Evolutionary conservation across 2,113 vertebrate genomes (phyloP).

Genomic region (Nothobranchius kuhntae): DNA sequence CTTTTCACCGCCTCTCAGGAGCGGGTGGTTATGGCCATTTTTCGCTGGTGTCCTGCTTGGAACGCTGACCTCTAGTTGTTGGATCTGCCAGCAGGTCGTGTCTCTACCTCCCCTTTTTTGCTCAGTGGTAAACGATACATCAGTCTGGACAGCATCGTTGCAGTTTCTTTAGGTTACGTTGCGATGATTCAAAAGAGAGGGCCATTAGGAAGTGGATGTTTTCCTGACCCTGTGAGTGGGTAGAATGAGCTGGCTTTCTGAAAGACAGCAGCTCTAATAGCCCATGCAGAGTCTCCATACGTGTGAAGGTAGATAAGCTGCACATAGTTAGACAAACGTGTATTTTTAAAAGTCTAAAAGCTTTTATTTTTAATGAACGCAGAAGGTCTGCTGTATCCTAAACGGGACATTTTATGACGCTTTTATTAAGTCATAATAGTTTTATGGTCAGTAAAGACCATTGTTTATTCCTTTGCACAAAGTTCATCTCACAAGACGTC

Average conservation of each 20-base stretch:
- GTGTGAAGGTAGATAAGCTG: slow-evolving; percentile 4
- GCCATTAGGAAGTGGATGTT: slow-evolving; percentile 64
- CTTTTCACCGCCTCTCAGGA: slow-evolving; percentile 23
- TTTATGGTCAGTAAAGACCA: no score
- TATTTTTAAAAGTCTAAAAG: slow-evolving; percentile 31
- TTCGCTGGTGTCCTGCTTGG: slow-evolving; percentile 6
- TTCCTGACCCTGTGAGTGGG: slow-evolving; percentile 59
- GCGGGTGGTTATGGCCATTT: slow-evolving; percentile 29
- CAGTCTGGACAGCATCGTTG: slow-evolving; percentile 31
- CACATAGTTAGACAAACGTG: slow-evolving; percentile 7
- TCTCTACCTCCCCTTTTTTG: slow-evolving; percentile 33
- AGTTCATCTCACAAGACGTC: no score
- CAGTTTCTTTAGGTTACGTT: slow-evolving; percentile 34
- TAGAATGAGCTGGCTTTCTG: slow-evolving; percentile 51
- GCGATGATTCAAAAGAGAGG: slow-evolving; percentile 64
- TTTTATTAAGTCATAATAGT: no score
- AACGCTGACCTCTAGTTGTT: slow-evolving; percentile 43
- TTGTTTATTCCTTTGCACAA: no score
- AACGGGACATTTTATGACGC: no score
- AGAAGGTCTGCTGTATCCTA: no score
- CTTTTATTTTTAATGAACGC: background rate
- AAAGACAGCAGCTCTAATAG: slow-evolving; percentile 38
- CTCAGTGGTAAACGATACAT: slow-evolving; percentile 47
- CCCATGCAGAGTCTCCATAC: slow-evolving; percentile 5
- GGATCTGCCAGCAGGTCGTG: slow-evolving; percentile 48